Conservation (phyloP, 2,888 invertebrate genomes). For the Beris morrisii region DNA sequence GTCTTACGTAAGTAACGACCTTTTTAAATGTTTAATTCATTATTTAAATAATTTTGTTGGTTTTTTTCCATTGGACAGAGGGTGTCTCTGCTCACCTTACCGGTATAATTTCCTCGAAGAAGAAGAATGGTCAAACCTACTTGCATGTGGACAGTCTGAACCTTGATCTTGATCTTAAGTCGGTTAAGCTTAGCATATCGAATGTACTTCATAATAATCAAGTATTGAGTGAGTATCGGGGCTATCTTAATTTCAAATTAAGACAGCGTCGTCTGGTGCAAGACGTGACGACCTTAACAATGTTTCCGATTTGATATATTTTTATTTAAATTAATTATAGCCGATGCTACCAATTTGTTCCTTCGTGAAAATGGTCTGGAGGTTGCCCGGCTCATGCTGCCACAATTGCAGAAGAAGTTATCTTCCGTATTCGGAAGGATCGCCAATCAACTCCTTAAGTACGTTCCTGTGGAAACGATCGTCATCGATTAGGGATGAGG, state of each 20-base stretch:
- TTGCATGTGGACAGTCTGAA: slow-evolving; percentile 65
- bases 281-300: slow-evolving; percentile 9
- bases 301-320: background rate
- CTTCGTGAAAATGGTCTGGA: slow-evolving; percentile 69
- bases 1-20: slow-evolving; percentile 58
- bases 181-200: slow-evolving; percentile 65
- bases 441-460: slow-evolving; percentile 66
- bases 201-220: slow-evolving; percentile 70
- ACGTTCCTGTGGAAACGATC: slow-evolving; percentile 66
- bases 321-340: slow-evolving; percentile 50
- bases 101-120: slow-evolving; percentile 61
- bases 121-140: slow-evolving; percentile 58
- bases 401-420: slow-evolving; percentile 67
- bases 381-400: slow-evolving; percentile 69
- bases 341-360: slow-evolving; percentile 72
- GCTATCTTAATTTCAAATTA: background rate
- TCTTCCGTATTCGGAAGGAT: slow-evolving; percentile 65
- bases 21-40: background rate
- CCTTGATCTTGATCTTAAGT: slow-evolving; percentile 64
- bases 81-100: slow-evolving; percentile 63
- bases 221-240: slow-evolving; percentile 64
- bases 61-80: slow-evolving; percentile 51
- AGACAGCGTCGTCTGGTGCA: background rate
- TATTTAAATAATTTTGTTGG: background rate
- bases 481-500: slow-evolving; percentile 49